A percentile compares a stretch with the other conserved stretches of the same genome.
These are phyloP conservation scores for Solenopsis fugax DNA, from an alignment of 1,140 invertebrate genomes.

Conservation along the genomic window DNA sequence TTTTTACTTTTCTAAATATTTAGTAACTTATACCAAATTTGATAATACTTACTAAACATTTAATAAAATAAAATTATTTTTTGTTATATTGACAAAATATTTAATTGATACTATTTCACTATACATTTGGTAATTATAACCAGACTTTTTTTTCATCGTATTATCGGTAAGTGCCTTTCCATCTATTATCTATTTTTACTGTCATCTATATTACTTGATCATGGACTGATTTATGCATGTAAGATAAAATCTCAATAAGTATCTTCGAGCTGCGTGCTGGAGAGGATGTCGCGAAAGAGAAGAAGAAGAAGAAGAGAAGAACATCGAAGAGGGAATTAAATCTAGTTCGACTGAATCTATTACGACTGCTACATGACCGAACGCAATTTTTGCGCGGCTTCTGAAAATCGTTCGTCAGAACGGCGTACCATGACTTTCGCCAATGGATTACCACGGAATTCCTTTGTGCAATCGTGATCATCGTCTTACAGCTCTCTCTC, in stretches of 20 bases:
- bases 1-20: no score
- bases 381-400: constrained; percentile 48
- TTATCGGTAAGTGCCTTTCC: neutral
- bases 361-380: constrained; percentile 41
- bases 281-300: neutral
- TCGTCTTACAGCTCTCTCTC: constrained; percentile 58
- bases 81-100: no score
- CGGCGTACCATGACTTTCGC: constrained; percentile 49
- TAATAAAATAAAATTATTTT: no score
- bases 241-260: constrained; percentile 17
- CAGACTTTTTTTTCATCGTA: no score
- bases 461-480: constrained; percentile 74
- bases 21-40: no score
- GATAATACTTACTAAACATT: no score
- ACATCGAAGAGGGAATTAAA: constrained; percentile 51
- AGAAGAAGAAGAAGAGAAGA: neutral
- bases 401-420: constrained; percentile 32
- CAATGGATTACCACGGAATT: constrained; percentile 70
- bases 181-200: neutral
- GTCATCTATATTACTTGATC: no score
- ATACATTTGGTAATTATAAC: no score
- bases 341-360: constrained; percentile 59
- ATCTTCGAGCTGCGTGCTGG: constrained; percentile 1
- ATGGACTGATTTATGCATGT: neutral
- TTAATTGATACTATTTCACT: no score